These are phyloP conservation scores for Lates japonicus DNA, from an alignment of 2,797 vertebrate species.

Conservation along the genomic window DNA sequence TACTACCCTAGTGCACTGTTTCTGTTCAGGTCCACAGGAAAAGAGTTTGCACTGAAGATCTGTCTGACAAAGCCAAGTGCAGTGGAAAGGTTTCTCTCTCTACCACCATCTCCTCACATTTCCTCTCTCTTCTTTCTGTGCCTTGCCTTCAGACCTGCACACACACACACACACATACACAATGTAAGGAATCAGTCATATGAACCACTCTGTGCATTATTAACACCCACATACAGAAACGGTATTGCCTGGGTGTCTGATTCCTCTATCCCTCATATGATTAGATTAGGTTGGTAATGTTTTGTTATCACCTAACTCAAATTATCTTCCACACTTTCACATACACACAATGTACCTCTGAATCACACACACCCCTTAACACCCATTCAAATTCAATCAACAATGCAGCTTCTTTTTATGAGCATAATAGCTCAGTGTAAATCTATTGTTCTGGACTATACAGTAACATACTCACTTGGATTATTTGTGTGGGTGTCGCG, in stretches of 20 bases:
- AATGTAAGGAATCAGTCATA: not conserved
- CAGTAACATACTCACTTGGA: not conserved
- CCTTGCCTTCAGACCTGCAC: not conserved
- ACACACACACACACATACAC: not conserved
- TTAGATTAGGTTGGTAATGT: slow-evolving; percentile 32
- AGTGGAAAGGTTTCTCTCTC: slow-evolving; percentile 92
- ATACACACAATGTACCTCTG: slow-evolving; percentile 10
- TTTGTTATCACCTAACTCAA: slow-evolving; percentile 52
- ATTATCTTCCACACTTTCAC: slow-evolving; percentile 37
- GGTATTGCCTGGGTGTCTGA: slow-evolving; percentile 30
- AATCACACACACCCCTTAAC: slow-evolving; percentile 21
- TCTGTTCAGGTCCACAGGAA: slow-evolving; percentile 91
- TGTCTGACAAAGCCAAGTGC: slow-evolving; percentile 98
- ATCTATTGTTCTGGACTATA: not conserved
- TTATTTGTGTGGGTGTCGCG: slow-evolving; percentile 12
- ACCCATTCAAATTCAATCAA: slow-evolving; percentile 32
- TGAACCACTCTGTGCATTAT: slow-evolving; percentile 56
- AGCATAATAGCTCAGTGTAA: slow-evolving; percentile 16
- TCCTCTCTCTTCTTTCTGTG: not conserved
- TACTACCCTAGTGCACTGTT: slow-evolving; percentile 50
- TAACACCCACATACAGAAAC: slow-evolving; percentile 32
- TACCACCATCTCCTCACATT: not conserved
- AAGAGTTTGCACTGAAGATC: slow-evolving; percentile 98
- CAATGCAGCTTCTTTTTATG: slow-evolving; percentile 1
- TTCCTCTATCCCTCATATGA: slow-evolving; percentile 38